Evolutionary conservation across 2,113 vertebrate genomes (phyloP).

Genomic region (Rhinolophus ferrumequinum): DNA sequence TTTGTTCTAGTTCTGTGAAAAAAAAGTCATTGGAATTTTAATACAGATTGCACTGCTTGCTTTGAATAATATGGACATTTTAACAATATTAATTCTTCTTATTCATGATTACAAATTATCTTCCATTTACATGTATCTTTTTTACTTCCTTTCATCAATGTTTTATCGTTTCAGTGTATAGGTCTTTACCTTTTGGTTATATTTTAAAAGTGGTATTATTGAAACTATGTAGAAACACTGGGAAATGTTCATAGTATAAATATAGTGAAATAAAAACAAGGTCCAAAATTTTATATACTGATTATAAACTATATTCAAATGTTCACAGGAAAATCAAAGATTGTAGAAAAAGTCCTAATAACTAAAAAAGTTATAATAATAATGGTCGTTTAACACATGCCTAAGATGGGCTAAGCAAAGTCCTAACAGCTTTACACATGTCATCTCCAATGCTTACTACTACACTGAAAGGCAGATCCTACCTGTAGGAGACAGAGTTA

Average conservation of each 20-base stretch:
- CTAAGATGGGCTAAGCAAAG: neutral
- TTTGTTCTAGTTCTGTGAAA: neutral
- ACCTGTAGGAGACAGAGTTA: neutral
- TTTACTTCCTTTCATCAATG: neutral
- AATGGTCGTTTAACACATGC: neutral
- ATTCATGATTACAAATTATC: neutral
- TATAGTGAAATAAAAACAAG: neutral
- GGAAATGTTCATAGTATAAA: neutral
- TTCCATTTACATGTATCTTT: neutral
- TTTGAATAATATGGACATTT: neutral
- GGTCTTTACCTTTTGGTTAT: neutral
- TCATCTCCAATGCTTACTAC: neutral
- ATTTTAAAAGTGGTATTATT: neutral
- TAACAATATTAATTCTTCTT: neutral
- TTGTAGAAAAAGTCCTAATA: neutral
- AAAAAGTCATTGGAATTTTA: neutral
- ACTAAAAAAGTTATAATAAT: neutral
- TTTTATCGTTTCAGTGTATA: neutral
- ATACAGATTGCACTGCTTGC: neutral
- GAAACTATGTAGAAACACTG: neutral
- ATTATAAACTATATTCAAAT: conserved; percentile 14
- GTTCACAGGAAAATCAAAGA: neutral
- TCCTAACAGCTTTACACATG: neutral
- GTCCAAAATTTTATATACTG: neutral
- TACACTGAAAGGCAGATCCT: neutral